A percentile compares a stretch with the other conserved stretches of the same genome.
Evolutionary conservation across 2,888 invertebrate genomes (phyloP).

Genomic region (Busseola fusca): DNA sequence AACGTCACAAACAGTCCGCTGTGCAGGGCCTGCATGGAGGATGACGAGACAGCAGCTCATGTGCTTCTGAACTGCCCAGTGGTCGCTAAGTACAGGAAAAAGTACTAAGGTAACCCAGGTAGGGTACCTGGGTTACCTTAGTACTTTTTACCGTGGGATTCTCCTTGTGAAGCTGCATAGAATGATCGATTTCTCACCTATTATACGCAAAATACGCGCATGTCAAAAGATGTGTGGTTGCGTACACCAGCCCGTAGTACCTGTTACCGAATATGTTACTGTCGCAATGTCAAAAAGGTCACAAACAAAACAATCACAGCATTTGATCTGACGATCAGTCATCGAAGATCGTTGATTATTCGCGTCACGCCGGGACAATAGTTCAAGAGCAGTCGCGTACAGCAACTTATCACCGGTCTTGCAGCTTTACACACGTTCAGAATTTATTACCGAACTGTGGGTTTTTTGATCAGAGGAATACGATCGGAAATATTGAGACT

Average conservation of each 20-base stretch:
- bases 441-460: slow-evolving; percentile 47
- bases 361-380: slow-evolving; percentile 42
- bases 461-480: slow-evolving; percentile 28
- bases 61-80: too few relatives aligned
- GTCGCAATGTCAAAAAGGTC: slow-evolving; percentile 9
- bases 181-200: too few relatives aligned
- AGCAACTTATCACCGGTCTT: slow-evolving; percentile 42
- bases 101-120: too few relatives aligned
- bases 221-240: not conserved
- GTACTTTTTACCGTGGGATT: too few relatives aligned
- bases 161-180: too few relatives aligned
- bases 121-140: too few relatives aligned
- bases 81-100: too few relatives aligned
- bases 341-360: slow-evolving; percentile 36
- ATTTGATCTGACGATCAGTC: slow-evolving; percentile 37
- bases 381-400: slow-evolving; percentile 40
- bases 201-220: not conserved
- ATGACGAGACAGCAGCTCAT: too few relatives aligned
- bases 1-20: too few relatives aligned
- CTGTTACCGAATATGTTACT: not conserved
- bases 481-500: slow-evolving; percentile 8
- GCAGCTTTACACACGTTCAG: slow-evolving; percentile 46
- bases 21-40: too few relatives aligned
- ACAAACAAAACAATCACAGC: slow-evolving; percentile 29
- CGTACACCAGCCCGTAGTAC: not conserved